These are phyloP conservation scores for Ascaphus truei DNA, from an alignment of 2,113 vertebrate genomes.

Conservation along the genomic window DNA sequence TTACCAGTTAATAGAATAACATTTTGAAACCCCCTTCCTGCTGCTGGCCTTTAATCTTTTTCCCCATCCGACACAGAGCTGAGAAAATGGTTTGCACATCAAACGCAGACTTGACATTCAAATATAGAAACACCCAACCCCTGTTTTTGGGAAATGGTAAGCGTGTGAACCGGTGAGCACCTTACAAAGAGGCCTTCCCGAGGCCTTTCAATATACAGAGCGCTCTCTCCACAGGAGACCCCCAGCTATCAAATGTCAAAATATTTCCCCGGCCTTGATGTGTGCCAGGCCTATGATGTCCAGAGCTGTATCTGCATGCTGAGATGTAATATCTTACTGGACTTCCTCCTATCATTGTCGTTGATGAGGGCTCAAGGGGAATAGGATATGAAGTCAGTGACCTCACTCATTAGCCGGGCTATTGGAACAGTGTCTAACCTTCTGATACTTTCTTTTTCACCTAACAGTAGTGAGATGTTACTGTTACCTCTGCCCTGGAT, in stretches of 20 bases:
- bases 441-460: no score
- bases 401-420: no score
- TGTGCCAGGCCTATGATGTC: slow-evolving; percentile 43
- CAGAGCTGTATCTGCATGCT: slow-evolving; percentile 45
- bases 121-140: background rate
- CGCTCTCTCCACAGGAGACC: slow-evolving; percentile 31
- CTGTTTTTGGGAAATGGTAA: background rate
- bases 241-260: slow-evolving; percentile 44
- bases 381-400: no score
- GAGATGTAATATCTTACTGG: no score
- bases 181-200: background rate
- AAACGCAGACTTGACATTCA: slow-evolving; percentile 24
- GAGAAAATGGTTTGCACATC: slow-evolving; percentile 37
- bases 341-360: no score
- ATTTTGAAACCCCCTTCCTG: slow-evolving; percentile 40
- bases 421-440: no score
- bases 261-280: slow-evolving; percentile 45
- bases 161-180: slow-evolving; percentile 10
- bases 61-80: slow-evolving; percentile 35
- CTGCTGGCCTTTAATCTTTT: slow-evolving; percentile 45
- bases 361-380: no score
- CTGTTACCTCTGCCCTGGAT: no score
- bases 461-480: no score
- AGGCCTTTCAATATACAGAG: slow-evolving; percentile 7
- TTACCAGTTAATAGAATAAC: slow-evolving; percentile 6